Evolutionary conservation across 1,140 invertebrate genomes (phyloP).

Genomic region (Calliopsis andreniformis): DNA sequence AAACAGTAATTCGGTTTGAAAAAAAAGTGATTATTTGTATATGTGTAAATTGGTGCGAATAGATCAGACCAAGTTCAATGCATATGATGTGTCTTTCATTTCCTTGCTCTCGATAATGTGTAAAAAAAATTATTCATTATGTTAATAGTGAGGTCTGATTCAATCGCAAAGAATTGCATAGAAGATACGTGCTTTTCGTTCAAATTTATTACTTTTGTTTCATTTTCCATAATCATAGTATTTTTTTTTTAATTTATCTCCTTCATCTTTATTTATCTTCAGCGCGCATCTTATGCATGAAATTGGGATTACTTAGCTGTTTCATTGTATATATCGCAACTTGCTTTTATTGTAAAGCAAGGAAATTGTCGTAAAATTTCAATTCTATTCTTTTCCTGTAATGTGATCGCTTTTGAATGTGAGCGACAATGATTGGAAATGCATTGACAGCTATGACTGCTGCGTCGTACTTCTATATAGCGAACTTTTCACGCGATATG

Average conservation of each 20-base stretch:
- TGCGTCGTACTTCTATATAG: conserved; percentile 17
- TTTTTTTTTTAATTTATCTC: background rate
- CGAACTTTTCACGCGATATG: background rate
- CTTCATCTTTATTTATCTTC: background rate
- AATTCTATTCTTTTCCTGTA: background rate
- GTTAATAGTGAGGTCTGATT: conserved; percentile 17
- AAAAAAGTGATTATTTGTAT: conserved; percentile 61
- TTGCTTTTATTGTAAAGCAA: conserved; percentile 9
- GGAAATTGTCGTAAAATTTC: background rate
- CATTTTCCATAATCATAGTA: background rate
- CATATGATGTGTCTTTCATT: conserved; percentile 55
- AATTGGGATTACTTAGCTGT: background rate
- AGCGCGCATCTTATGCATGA: background rate
- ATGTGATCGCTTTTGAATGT: conserved; percentile 1
- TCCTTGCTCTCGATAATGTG: conserved; percentile 25
- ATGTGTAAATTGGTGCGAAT: conserved; percentile 69
- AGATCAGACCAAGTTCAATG: conserved; percentile 60
- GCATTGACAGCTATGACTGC: background rate
- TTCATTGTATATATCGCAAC: background rate
- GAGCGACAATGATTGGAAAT: background rate
- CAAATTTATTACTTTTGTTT: background rate
- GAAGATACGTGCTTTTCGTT: background rate
- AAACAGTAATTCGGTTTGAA: conserved; percentile 47
- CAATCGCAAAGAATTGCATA: background rate
- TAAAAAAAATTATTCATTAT: background rate